Base-by-base conservation (phyloP, 1,140 invertebrate genomes). In the silkworm (Bombyx mori) region DNA sequence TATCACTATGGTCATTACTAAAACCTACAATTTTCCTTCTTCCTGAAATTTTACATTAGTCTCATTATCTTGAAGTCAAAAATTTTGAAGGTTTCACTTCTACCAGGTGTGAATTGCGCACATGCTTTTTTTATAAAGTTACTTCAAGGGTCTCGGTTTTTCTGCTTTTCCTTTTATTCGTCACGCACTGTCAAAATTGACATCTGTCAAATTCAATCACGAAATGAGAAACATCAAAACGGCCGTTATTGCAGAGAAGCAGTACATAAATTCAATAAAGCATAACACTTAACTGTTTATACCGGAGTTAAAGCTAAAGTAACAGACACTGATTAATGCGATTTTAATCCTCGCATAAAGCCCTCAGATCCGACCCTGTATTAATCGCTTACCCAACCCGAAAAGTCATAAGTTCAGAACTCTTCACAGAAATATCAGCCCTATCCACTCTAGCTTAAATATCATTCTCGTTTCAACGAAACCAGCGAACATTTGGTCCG, bases 251-350 rank as follows among this genome's bases (percentile, higher is more conserved):
- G 26, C 26, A 35, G 4, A 44, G n/a, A 65, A 65, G 79, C 60
- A 76, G 78, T 84, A 81, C 77, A 7, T 54, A 68, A 77, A 81
- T 79, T 70, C 78, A 68, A 79, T 70, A 77, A 78, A 84, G 77
- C 79, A 79, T 77, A 84, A 83, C 81, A 84, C 74, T 84, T 86
- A 86, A 86, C 83, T 86, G 83, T 86, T 86, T 86, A 86, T 86
- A 84, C 77, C 77, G 68, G 80, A 83, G 79, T 82, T 86, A 82
- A 79, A 81, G 75, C 80, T 77, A 75, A 73, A 79, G 63, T 64
- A 68, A 66, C 71, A 68, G 83, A 84, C 83, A 84, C 83, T 86
- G 83, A 86, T 84, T 86, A 86, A 86, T 86, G 83, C 77, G 83
- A 83, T 73, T 86, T 84, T 86, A 86, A 86, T 86, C 83, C 81